phyloP scores from a whole-genome alignment of 2,113 vertebrate species.

The Arizona elegans region DNA sequence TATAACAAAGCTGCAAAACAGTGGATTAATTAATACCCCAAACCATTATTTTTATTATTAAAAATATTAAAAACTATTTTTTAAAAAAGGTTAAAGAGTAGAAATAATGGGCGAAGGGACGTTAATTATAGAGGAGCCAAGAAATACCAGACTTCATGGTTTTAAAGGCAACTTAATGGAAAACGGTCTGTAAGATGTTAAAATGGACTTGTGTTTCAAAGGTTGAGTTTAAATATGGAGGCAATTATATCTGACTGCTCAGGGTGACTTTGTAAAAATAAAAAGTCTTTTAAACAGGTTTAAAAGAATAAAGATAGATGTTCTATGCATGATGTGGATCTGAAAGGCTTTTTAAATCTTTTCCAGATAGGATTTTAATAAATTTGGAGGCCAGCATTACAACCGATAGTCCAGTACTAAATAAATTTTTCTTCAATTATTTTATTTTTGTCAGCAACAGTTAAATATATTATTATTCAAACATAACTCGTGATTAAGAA shows the following conservation, averaged over 20 bases:
- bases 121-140: neutral
- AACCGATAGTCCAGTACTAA: neutral
- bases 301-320: conserved; percentile 6
- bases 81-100: neutral
- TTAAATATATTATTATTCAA: neutral
- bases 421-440: neutral
- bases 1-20: neutral
- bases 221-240: conserved; percentile 26
- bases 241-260: conserved; percentile 40
- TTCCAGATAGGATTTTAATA: neutral
- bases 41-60: neutral
- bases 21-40: neutral
- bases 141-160: conserved; percentile 18
- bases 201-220: conserved; percentile 20
- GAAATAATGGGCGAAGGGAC: neutral
- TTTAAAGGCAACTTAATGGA: conserved; percentile 33
- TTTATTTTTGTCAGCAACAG: neutral
- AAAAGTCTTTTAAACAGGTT: conserved; percentile 3
- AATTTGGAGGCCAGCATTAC: neutral
- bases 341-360: neutral
- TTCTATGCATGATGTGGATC: conserved; percentile 12
- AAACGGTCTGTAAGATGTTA: conserved; percentile 28
- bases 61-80: neutral
- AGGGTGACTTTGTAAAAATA: conserved; percentile 8
- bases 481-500: neutral